These are phyloP conservation scores for Bucco capensis DNA, from an alignment of 2,113 vertebrate genomes.

Conservation along the genomic window DNA sequence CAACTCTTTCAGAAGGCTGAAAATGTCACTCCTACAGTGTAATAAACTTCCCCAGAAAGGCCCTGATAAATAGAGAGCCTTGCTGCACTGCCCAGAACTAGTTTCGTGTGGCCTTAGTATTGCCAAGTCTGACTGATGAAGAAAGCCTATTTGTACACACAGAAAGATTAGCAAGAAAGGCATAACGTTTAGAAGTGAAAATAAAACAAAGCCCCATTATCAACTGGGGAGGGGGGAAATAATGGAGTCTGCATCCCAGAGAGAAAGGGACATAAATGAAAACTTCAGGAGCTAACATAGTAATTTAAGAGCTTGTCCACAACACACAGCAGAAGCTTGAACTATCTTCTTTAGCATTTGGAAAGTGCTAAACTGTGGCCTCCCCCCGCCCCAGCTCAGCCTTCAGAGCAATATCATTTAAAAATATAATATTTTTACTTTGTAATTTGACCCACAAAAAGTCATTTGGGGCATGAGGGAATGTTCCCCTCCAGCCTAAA, in stretches of 20 bases:
- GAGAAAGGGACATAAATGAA: constrained; percentile 1
- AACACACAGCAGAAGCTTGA: constrained; percentile 25
- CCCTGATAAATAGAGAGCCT: constrained; percentile 35
- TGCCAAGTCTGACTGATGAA: constrained; percentile 13
- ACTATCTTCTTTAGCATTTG: constrained; percentile 1
- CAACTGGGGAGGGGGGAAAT: not conserved
- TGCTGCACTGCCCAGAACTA: constrained; percentile 32
- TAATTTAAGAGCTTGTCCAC: constrained; percentile 35
- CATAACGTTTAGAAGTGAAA: constrained; percentile 49
- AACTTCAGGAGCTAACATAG: not conserved
- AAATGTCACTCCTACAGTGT: constrained; percentile 30
- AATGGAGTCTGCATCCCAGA: constrained; percentile 20
- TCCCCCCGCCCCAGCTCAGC: not conserved
- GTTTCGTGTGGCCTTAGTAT: not conserved
- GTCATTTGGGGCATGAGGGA: constrained; percentile 27
- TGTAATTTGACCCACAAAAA: constrained; percentile 52
- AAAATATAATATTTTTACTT: constrained; percentile 43
- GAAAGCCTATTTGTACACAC: constrained; percentile 34
- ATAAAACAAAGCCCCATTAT: constrained; percentile 49
- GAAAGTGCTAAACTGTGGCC: constrained; percentile 11
- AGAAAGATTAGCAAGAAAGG: constrained; percentile 46
- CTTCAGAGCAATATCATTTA: constrained; percentile 18
- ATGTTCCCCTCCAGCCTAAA: constrained; percentile 27
- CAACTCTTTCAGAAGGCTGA: constrained; percentile 36
- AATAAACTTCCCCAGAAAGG: constrained; percentile 34